phyloP scores from a whole-genome alignment of 2,888 invertebrate genomes.

The Torymus texanus region DNA sequence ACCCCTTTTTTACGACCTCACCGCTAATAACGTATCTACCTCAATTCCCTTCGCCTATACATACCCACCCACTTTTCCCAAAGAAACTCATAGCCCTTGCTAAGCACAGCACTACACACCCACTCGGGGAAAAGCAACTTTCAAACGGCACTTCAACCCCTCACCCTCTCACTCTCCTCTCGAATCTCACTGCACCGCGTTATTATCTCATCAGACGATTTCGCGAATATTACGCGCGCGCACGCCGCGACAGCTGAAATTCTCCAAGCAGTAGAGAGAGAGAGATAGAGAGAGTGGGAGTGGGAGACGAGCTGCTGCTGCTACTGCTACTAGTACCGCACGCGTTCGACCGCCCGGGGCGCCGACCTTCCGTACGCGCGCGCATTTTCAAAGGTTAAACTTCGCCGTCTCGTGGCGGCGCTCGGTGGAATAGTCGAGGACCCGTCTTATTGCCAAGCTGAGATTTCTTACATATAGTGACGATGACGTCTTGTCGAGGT shows the following conservation, averaged over 20 bases:
- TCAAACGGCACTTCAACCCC: not conserved
- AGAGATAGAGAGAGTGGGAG: too few species aligned
- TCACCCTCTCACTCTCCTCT: not conserved
- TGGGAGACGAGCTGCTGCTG: not conserved
- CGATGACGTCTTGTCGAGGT: not conserved
- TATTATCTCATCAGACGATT: slow-evolving; percentile 49
- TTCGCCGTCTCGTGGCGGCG: slow-evolving; percentile 6
- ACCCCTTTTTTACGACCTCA: too few species aligned
- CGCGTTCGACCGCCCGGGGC: slow-evolving; percentile 12
- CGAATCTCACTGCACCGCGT: slow-evolving; percentile 21
- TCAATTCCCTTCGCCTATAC: too few species aligned
- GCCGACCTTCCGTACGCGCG: not conserved
- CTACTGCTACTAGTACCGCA: not conserved
- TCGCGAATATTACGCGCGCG: slow-evolving; percentile 34
- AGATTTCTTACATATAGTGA: slow-evolving; percentile 9
- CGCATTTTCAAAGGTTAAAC: slow-evolving; percentile 49
- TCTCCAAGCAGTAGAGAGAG: not conserved
- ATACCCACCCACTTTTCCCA: too few species aligned
- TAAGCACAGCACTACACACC: too few species aligned
- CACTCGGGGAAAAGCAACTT: not conserved
- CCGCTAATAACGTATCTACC: too few species aligned
- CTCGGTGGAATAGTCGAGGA: not conserved
- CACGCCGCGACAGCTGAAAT: slow-evolving; percentile 29
- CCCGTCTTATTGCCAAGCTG: slow-evolving; percentile 40
- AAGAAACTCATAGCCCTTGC: too few species aligned